Conservation (phyloP, 2,113 vertebrate species). For the Echinops telfairi region DNA sequence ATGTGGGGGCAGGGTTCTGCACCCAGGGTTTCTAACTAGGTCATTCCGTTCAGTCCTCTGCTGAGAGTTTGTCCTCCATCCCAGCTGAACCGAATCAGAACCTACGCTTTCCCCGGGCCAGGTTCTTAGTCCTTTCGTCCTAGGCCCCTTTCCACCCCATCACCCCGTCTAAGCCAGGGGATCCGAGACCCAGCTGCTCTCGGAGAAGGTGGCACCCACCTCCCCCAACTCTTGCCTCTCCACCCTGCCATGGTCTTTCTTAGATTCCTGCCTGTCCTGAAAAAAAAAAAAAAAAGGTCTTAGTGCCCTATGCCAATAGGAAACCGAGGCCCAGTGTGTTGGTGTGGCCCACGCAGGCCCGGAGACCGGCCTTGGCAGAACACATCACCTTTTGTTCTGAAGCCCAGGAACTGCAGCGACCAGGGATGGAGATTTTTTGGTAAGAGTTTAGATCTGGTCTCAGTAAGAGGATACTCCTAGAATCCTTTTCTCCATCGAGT, state of each 20-base stretch:
- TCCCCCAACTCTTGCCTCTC: background rate
- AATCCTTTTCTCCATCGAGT: background rate
- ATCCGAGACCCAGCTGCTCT: background rate
- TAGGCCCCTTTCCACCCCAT: background rate
- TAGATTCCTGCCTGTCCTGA: too few species aligned
- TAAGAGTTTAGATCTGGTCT: background rate
- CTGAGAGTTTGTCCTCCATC: too few species aligned
- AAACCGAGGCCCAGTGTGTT: background rate
- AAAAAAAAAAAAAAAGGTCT: too few species aligned
- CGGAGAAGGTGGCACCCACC: background rate
- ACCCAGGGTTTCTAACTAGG: too few species aligned
- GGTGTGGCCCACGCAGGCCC: background rate
- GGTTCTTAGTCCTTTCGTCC: background rate
- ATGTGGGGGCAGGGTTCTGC: too few species aligned
- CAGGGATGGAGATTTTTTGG: background rate
- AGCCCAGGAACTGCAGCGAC: background rate
- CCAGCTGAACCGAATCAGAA: too few species aligned
- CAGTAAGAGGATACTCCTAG: background rate
- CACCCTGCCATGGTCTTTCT: background rate
- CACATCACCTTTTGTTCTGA: background rate
- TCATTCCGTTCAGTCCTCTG: too few species aligned
- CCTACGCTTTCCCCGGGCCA: too few species aligned
- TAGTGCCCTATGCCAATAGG: background rate
- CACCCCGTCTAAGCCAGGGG: background rate
- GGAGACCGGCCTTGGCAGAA: background rate